phyloP scores from a whole-genome alignment of 2,113 vertebrate species.

The Amia ocellicauda region DNA sequence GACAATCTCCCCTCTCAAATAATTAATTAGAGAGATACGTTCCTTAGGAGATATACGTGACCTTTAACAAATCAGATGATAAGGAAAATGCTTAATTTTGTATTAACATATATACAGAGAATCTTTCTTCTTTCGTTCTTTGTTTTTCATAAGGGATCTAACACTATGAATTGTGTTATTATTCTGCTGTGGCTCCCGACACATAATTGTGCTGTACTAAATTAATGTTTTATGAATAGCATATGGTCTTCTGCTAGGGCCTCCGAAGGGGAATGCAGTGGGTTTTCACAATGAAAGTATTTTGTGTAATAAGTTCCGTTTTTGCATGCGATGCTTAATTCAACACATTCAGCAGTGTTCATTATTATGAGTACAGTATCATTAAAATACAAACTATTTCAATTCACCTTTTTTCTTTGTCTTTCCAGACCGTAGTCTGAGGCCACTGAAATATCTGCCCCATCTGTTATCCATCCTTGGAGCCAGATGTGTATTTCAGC shows the following conservation, averaged over 20 bases:
- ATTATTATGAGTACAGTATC: conserved; percentile 6
- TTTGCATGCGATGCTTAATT: conserved; percentile 9
- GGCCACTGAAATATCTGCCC: not conserved
- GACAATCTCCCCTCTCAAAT: no score
- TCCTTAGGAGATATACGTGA: no score
- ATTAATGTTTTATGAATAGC: conserved; percentile 25
- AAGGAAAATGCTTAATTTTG: no score
- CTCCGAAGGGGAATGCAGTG: conserved; percentile 5
- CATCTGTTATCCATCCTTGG: conserved; percentile 31
- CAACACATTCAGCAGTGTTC: conserved; percentile 2
- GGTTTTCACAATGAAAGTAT: conserved; percentile 21
- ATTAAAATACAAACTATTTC: not conserved
- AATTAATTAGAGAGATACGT: no score
- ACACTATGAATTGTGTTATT: conserved; percentile 17
- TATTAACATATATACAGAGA: not conserved
- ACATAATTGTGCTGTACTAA: conserved; percentile 21
- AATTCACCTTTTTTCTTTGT: conserved; percentile 1
- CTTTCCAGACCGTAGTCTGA: not conserved
- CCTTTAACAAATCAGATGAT: no score
- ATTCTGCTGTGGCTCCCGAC: conserved; percentile 24
- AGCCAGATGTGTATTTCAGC: conserved; percentile 19
- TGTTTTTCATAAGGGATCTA: conserved; percentile 23
- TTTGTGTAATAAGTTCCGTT: conserved; percentile 1
- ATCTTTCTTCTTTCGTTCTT: conserved; percentile 22
- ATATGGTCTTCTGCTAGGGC: conserved; percentile 17